These are phyloP conservation scores for Halcyon leucocephala DNA, from an alignment of 2,797 vertebrate species.

Conservation along the genomic window DNA sequence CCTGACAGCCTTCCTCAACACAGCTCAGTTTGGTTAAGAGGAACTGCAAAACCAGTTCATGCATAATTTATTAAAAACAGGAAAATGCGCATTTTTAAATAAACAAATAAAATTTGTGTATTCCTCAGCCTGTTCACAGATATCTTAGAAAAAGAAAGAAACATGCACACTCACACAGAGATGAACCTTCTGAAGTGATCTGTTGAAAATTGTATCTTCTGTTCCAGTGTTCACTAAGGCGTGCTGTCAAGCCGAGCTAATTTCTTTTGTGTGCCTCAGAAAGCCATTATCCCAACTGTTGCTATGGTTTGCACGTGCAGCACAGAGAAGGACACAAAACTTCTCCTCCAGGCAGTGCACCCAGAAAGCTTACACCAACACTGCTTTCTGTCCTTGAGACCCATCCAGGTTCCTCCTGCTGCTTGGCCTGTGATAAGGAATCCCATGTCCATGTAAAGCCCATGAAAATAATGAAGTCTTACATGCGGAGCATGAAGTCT, in stretches of 20 bases:
- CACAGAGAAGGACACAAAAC: neutral
- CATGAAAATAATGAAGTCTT: neutral
- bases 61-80: neutral
- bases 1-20: neutral
- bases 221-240: neutral
- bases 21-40: neutral
- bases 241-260: neutral
- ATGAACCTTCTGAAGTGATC: neutral
- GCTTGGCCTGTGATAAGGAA: neutral
- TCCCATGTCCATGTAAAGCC: neutral
- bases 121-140: neutral
- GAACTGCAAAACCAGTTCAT: neutral
- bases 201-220: neutral
- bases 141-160: neutral
- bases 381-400: neutral
- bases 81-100: neutral
- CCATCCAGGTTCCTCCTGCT: neutral
- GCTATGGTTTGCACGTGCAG: fast-evolving
- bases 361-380: neutral
- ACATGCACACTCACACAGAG: neutral
- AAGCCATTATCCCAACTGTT: neutral
- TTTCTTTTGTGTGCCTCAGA: neutral
- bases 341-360: neutral
- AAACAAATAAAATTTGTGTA: neutral
- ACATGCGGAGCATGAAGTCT: neutral